Evolutionary conservation across 2,113 vertebrate species (phyloP), one percentile per base, ranked within the genome.

Genomic region (Gymnorhina tibicen): DNA sequence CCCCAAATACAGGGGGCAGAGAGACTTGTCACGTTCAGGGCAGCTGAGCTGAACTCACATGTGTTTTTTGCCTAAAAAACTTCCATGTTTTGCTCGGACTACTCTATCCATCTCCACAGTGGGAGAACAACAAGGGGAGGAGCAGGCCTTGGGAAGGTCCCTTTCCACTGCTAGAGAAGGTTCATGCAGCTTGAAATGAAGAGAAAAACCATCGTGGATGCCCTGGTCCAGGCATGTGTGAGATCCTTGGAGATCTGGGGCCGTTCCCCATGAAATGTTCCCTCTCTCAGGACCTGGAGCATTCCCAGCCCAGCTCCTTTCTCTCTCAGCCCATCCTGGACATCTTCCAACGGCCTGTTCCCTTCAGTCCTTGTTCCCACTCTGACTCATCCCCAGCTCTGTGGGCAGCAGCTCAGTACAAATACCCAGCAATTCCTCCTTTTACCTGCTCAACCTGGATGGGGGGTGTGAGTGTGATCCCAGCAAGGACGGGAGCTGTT

Each of bases 391-490:
- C n/a, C 53, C 42, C 33, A 52, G 1, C 16, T 58, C n/a, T 16
- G 42, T 32, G 42, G 27, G 42, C 7, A 28, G 27, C 18, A 47
- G 20, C 49, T 75, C 78, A 46, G 33, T 19, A 22, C 56, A 50
- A 60, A 55, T 35, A 70, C 2, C 22, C 16, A 58, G 6, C 35
- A 58, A 42, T 23, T 67, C 52, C 44, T 37, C 20, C 27, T 63
- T 69, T 27, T 52, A 12, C 20, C n/a, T 64, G 47, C 39, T 77
- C 20, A 32, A 49, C 21, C 35, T 41, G 17, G 49, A 19, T 3
- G 0, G 1, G 44, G 28, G 44, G 26, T 1, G 33, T 4, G 32
- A 53, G 21, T 18, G 7, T 16, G 41, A 35, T 22, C 16, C 33
- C 44, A 56, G 6, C 13, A 46, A 41, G 56, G 56, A 16, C 32